These are phyloP conservation scores for Pinna nobilis DNA, from an alignment of 1,140 invertebrate genomes.

Conservation along the genomic window DNA sequence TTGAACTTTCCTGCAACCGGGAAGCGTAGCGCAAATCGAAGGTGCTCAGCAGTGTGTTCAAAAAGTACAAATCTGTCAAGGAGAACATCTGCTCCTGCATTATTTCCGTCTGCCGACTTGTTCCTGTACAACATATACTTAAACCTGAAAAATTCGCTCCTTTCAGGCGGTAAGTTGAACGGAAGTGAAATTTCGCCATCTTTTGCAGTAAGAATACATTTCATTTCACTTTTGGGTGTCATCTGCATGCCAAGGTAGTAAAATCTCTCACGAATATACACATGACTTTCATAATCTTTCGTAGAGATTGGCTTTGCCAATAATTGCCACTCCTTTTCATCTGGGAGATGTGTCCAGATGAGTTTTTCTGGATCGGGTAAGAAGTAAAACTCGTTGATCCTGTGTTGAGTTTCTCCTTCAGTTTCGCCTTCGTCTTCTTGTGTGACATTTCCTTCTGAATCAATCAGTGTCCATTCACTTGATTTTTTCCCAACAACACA, in stretches of 20 bases:
- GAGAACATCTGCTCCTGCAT: conserved; percentile 47
- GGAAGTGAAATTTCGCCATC: conserved; percentile 62
- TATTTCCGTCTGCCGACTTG: conserved; percentile 29
- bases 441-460: conserved; percentile 60
- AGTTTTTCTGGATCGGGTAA: conserved; percentile 67
- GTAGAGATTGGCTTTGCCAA: conserved; percentile 52
- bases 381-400: conserved; percentile 72
- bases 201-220: conserved; percentile 56
- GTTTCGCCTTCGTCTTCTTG: conserved; percentile 61
- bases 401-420: conserved; percentile 65
- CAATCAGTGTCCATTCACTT: conserved; percentile 68
- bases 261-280: conserved; percentile 67
- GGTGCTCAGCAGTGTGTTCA: conserved; percentile 58
- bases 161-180: conserved; percentile 56
- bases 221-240: conserved; percentile 51
- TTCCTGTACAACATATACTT: conserved; percentile 68
- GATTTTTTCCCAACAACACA: conserved; percentile 66
- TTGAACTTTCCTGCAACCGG: conserved; percentile 67
- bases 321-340: conserved; percentile 67
- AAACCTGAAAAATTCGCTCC: conserved; percentile 59
- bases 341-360: conserved; percentile 67
- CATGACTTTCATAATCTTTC: conserved; percentile 56
- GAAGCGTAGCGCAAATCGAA: conserved; percentile 65
- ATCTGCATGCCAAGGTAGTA: conserved; percentile 62
- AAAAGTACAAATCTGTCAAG: conserved; percentile 68